Evolutionary conservation across 2,888 invertebrate genomes (phyloP), one percentile per base, ranked within the genome.

Genomic region (Aelia acuminata): DNA sequence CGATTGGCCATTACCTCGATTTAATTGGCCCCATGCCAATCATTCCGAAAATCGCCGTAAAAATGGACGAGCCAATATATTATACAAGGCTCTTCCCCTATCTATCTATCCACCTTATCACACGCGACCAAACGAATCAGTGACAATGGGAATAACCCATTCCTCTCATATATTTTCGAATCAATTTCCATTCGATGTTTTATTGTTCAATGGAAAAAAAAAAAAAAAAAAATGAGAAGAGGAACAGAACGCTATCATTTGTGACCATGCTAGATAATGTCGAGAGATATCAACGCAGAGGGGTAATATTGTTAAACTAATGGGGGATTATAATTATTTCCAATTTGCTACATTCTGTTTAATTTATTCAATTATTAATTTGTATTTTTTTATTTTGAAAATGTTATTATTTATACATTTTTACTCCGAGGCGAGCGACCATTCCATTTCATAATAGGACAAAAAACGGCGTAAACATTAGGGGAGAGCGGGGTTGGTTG

Each of bases 51-150:
- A 57, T 57, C 26, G 57, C 13, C 57, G 57, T 57, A 57, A 57
- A 57, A 57, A 26, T 26, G 57, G 26, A 26, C 26, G 26, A 57
- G 3, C 57, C 26, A n/a, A 57, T 57, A 57, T 26, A 57, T 57
- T 57, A 26, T 57, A 57, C 57, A 57, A 57, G 57, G n/a, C n/a
- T 53, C 53, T 53, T 53, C 57, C 57, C 26, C 26, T 57, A 57
- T 26, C 43, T 43, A 43, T 26, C 43, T 43, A 43, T 43, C n/a
- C 13, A 11, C 13, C 57, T 57, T 57, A 57, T 57, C 57, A 3
- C 57, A 57, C 57, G 57, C 57, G 22, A 57, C 26, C n/a, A 4
- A 26, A 57, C 26, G 57, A 26, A 57, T 57, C 57, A 7, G 26
- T 57, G 57, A 26, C 57, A 26, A 4, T 26, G 13, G 11, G 11